phyloP scores from a whole-genome alignment of 2,113 vertebrate species.

The Marmota monax region DNA sequence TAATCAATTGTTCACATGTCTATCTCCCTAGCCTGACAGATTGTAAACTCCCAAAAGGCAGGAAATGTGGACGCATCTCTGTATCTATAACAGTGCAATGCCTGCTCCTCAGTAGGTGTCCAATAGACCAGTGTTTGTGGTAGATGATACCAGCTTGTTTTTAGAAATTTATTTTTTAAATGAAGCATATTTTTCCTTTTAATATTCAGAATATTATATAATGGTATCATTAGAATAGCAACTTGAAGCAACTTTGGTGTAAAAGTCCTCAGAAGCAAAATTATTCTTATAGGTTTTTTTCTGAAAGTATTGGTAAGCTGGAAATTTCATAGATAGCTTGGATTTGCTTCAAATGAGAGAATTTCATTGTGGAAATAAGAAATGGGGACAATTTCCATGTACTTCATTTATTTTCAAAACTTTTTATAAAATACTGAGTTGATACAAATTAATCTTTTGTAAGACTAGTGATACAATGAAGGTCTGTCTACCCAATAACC shows the following conservation, averaged over 20 bases:
- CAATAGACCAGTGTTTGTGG: neutral
- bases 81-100: neutral
- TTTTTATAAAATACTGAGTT: neutral
- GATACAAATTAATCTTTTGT: neutral
- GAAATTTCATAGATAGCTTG: conserved; percentile 7
- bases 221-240: neutral
- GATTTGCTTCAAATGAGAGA: neutral
- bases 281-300: neutral
- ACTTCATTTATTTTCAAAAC: conserved; percentile 19
- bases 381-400: neutral
- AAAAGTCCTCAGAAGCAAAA: neutral
- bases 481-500: neutral
- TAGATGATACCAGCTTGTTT: neutral
- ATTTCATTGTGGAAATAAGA: neutral
- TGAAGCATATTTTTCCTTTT: neutral
- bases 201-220: neutral
- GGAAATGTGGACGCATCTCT: neutral
- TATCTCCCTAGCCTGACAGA: neutral
- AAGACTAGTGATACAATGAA: neutral
- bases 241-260: neutral
- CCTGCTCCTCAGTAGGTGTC: neutral
- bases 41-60: neutral
- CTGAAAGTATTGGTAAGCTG: neutral
- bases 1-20: neutral
- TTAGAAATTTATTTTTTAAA: conserved; percentile 7